Base-by-base conservation (phyloP, 2,888 invertebrate species). In the Platerodrilus igneus region DNA sequence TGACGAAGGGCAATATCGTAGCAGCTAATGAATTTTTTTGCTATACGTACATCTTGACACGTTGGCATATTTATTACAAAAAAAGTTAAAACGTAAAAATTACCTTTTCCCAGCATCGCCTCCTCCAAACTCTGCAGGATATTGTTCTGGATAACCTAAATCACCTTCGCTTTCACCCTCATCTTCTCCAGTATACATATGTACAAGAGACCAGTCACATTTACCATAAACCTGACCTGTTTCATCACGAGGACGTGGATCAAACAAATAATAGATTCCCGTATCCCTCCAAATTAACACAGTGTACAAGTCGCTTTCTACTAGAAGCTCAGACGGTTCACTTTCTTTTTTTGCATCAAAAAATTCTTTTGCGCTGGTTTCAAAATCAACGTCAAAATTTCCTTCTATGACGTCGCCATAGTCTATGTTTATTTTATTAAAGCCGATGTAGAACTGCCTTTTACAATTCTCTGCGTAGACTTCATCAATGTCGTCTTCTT, bases 201-300 rank as follows among this genome's bases (percentile, higher is more conserved):
- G 9, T 22, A 21, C 29, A 13, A 30, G 16, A 2, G 37, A 11
- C 66, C 66, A 66, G 11, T 65, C 63, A 8, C 62, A 61, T 33
- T 59, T 61, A 4, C 66, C 66, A 34, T 61, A 62, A 3, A 63
- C 52, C 28, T 61, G 48, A 3, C 67, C 67, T 3, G 40, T 38
- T 10, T 57, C 53, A 45, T 66, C 62, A 15, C 67, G 54, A 3
- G 65, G 59, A 41, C 53, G 58, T 6, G 68, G 60, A 52, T 68
- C 68, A 41, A 67, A 69, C 0, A 65, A 36, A 23, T 53, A 60
- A 41, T 59, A 68, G 2, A 55, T 34, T 4, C 55, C 57, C 3
- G 58, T 56, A 8, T 63, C 60, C 21, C 56, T 56, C 67, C 67
- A 68, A 6, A 66, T 42, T 3, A 61, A 54, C 3, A 64, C 58